Conservation (phyloP, 1,140 invertebrate genomes). For the Linepithema humile region DNA sequence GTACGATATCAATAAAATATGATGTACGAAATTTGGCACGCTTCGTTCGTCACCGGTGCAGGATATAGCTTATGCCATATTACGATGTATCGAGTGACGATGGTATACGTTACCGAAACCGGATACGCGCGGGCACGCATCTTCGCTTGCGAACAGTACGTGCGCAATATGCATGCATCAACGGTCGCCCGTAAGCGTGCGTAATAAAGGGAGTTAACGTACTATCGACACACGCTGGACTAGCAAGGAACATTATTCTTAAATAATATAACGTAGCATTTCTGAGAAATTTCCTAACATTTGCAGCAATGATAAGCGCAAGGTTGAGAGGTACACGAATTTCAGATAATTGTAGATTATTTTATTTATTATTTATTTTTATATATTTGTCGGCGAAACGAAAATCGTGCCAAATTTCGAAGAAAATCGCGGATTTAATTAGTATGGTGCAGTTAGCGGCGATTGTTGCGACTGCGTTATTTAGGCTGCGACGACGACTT, state of each 20-base stretch:
- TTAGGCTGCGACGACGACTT: not conserved
- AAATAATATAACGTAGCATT: not conserved
- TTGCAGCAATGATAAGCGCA: not conserved
- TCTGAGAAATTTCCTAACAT: not conserved
- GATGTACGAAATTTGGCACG: not conserved
- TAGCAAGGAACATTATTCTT: not conserved
- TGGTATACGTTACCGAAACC: constrained; percentile 62
- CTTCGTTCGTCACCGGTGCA: not conserved
- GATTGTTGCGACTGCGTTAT: not conserved
- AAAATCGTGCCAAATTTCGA: too few species aligned
- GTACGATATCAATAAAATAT: too few species aligned
- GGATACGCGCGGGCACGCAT: constrained; percentile 59
- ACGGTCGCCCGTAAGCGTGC: not conserved
- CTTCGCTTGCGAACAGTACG: constrained; percentile 29
- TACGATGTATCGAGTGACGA: constrained; percentile 55
- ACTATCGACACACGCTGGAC: not conserved
- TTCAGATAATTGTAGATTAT: too few species aligned
- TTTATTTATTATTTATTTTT: too few species aligned
- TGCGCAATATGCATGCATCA: not conserved
- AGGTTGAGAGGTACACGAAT: not conserved
- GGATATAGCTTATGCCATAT: constrained; percentile 50
- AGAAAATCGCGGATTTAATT: not conserved
- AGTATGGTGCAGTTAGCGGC: not conserved
- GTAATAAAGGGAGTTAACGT: constrained; percentile 39
- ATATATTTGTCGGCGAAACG: too few species aligned